phyloP scores from a whole-genome alignment of 2,797 vertebrate genomes.

The Mus minutoides region DNA sequence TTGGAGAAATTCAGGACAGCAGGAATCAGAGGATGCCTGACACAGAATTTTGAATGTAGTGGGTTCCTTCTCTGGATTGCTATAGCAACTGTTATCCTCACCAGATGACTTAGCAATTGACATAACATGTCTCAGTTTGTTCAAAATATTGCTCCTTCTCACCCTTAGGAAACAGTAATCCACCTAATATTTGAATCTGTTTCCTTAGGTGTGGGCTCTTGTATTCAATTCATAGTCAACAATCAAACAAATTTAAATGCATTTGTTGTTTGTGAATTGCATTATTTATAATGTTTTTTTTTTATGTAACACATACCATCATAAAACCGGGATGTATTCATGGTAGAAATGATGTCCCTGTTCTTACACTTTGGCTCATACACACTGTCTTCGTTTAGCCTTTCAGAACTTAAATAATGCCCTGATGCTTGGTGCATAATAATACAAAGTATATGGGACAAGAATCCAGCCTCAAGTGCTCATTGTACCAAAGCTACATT shows the following conservation, averaged over 20 bases:
- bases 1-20: background rate
- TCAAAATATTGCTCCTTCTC: slow-evolving; percentile 20
- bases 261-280: background rate
- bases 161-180: background rate
- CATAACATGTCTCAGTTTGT: background rate
- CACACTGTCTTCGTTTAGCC: background rate
- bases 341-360: background rate
- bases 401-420: background rate
- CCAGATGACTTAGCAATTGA: background rate
- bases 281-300: background rate
- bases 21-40: background rate
- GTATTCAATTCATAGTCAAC: background rate
- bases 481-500: background rate
- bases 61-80: slow-evolving; percentile 15
- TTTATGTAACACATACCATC: background rate
- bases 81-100: background rate
- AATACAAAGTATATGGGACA: too few species aligned
- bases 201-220: background rate
- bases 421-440: background rate
- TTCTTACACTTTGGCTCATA: background rate
- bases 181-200: background rate
- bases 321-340: background rate
- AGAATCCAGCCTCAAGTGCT: background rate
- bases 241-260: background rate
- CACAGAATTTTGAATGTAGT: background rate